These are phyloP conservation scores for Lethrus apterus DNA, from an alignment of 1,140 invertebrate species.

Conservation along the genomic window DNA sequence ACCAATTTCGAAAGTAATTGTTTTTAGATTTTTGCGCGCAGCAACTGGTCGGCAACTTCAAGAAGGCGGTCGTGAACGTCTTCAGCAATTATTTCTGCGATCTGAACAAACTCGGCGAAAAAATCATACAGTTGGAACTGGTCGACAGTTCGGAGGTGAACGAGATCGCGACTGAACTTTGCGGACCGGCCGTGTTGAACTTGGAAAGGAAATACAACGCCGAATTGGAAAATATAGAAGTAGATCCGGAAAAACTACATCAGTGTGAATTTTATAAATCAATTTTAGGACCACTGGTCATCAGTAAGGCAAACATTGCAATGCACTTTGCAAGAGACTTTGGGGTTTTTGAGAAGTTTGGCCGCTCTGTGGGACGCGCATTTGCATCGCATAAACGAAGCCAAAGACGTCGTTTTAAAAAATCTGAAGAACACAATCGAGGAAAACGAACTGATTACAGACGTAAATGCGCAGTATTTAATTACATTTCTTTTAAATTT, in stretches of 20 bases:
- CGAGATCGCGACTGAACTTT: constrained; percentile 1
- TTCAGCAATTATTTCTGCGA: background rate
- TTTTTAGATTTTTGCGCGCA: background rate
- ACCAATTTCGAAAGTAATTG: too few species aligned
- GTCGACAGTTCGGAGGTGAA: constrained; percentile 6
- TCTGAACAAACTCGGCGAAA: constrained; percentile 2
- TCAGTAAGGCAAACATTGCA: background rate
- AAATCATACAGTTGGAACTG: background rate
- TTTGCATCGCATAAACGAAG: constrained; percentile 3
- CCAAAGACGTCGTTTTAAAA: constrained; percentile 1
- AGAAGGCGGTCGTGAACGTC: constrained; percentile 1
- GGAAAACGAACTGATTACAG: background rate
- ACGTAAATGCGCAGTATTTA: too few species aligned
- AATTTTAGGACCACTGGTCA: background rate
- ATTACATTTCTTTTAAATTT: too few species aligned
- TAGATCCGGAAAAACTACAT: background rate
- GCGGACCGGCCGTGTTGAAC: constrained; percentile 3
- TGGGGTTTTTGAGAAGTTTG: background rate
- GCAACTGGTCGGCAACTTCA: constrained; percentile 2
- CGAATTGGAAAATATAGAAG: background rate
- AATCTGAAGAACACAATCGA: constrained; percentile 1
- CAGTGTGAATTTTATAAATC: background rate
- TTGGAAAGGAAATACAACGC: constrained; percentile 3
- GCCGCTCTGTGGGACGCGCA: constrained; percentile 1
- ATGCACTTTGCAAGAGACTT: background rate